phyloP scores from a whole-genome alignment of 2,888 invertebrate genomes.

The Leptinotarsa peninsularis region DNA sequence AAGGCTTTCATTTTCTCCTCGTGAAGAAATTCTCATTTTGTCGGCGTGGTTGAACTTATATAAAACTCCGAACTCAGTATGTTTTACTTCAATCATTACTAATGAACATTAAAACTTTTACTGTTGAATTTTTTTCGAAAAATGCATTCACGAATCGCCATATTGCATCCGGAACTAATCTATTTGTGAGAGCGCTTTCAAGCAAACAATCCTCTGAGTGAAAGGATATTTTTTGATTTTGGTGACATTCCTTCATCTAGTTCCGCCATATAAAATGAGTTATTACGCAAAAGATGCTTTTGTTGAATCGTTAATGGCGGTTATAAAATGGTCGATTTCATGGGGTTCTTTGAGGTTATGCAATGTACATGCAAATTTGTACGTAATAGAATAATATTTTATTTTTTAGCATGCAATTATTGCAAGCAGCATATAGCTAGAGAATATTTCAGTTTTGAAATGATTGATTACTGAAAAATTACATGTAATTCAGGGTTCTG shows the following conservation, averaged over 20 bases:
- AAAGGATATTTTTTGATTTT: conserved; percentile 11
- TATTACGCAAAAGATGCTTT: conserved; percentile 10
- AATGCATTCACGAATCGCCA: conserved; percentile 4
- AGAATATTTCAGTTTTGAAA: not conserved
- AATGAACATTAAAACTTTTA: not conserved
- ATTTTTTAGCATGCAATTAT: not conserved
- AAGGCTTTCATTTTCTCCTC: no score
- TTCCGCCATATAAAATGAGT: conserved; percentile 5
- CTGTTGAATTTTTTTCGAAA: not conserved
- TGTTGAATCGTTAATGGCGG: conserved; percentile 3
- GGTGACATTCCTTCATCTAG: not conserved
- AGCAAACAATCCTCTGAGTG: not conserved
- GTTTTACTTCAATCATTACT: no score
- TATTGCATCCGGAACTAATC: conserved; percentile 16
- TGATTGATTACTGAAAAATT: not conserved
- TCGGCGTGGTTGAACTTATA: no score
- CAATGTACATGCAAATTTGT: not conserved
- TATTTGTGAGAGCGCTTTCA: not conserved
- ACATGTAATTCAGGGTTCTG: no score
- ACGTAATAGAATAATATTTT: conserved; percentile 4
- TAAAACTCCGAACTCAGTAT: no score
- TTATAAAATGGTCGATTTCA: conserved; percentile 1
- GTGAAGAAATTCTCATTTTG: no score
- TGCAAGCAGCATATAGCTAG: not conserved
- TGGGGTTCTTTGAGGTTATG: not conserved